phyloP scores from a whole-genome alignment of 2,797 vertebrate genomes.

The Galagoides demidoff region DNA sequence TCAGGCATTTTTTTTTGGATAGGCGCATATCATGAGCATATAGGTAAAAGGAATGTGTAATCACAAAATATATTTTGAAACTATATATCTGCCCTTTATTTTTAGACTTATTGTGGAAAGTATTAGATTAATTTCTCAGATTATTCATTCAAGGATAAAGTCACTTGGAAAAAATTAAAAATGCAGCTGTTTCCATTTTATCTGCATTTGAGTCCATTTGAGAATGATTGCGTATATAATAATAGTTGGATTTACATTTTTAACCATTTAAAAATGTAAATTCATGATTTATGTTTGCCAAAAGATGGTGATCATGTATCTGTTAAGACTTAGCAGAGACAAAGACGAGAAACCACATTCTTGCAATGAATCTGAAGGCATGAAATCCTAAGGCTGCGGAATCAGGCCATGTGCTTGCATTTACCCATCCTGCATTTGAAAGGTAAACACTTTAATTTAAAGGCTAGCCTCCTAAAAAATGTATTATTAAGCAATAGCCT shows the following conservation, averaged over 20 bases:
- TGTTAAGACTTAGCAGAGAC: neutral
- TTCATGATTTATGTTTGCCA: slow-evolving; percentile 71
- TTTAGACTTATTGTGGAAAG: neutral
- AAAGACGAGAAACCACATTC: neutral
- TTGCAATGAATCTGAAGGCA: slow-evolving; percentile 27
- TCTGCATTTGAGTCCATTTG: neutral
- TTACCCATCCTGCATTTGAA: slow-evolving; percentile 70
- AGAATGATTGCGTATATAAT: neutral
- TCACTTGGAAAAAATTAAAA: neutral
- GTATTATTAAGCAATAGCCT: slow-evolving; percentile 79
- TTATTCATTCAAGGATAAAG: neutral
- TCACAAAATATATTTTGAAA: neutral
- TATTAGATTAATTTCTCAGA: neutral
- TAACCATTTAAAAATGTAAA: neutral
- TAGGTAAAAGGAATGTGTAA: neutral
- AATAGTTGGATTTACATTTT: neutral
- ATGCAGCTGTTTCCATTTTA: neutral
- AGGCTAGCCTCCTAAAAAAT: slow-evolving; percentile 76
- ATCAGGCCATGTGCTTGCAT: slow-evolving; percentile 69
- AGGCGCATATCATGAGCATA: neutral
- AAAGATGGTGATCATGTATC: slow-evolving; percentile 83
- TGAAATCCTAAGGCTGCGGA: slow-evolving; percentile 51
- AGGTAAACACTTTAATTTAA: slow-evolving; percentile 82
- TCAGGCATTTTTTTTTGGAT: neutral
- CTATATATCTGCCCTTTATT: neutral